A percentile compares a stretch with the other conserved stretches of the same genome.
Conservation (phyloP, 2,113 vertebrate species). For the Garra rufa region DNA sequence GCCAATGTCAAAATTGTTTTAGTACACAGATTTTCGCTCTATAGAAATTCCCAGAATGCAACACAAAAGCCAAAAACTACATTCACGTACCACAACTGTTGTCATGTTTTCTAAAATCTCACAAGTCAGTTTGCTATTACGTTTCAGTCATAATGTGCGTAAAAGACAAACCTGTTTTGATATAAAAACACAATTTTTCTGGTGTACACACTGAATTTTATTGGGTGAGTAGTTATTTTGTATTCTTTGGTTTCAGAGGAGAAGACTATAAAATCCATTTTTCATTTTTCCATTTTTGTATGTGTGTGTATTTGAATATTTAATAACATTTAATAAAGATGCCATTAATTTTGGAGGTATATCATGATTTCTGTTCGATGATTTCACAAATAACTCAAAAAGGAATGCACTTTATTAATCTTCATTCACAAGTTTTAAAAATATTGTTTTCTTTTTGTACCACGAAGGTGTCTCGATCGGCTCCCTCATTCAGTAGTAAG, state of each 20-base stretch:
- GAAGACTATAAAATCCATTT: conserved; percentile 32
- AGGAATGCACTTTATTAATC: neutral
- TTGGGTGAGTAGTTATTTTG: conserved; percentile 65
- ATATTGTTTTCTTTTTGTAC: too few relatives aligned
- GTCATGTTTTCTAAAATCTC: neutral
- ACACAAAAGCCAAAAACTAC: neutral
- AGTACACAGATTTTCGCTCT: neutral
- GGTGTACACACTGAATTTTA: conserved; percentile 75
- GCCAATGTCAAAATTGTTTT: neutral
- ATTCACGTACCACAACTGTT: neutral
- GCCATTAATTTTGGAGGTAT: conserved; percentile 50
- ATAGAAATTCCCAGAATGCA: conserved; percentile 1
- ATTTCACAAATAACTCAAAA: neutral
- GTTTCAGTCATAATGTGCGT: neutral
- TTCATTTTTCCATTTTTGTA: conserved; percentile 69
- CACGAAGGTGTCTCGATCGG: neutral
- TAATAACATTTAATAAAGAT: conserved; percentile 77
- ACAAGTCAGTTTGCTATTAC: neutral
- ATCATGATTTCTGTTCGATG: neutral
- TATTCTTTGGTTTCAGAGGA: conserved; percentile 60
- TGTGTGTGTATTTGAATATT: conserved; percentile 72
- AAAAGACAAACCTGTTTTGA: conserved; percentile 50
- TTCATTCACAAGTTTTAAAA: too few relatives aligned
- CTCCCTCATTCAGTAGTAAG: neutral
- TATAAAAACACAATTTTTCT: conserved; percentile 70